Conservation (phyloP, 2,113 vertebrate genomes). For the Pimephales promelas region DNA sequence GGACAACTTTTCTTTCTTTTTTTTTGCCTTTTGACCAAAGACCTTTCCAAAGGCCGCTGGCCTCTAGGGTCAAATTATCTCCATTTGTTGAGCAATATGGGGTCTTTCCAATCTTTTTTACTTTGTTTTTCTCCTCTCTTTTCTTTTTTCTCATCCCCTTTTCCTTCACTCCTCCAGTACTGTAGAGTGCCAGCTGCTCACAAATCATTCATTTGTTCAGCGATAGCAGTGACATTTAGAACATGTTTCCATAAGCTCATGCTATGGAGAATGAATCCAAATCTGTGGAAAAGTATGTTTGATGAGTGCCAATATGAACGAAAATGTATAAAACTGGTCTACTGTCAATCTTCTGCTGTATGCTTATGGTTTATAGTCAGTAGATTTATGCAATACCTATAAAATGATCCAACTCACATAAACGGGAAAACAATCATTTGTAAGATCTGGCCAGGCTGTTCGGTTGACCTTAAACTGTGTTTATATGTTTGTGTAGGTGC, state of each 20-base stretch:
- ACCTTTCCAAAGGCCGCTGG: slow-evolving; percentile 43
- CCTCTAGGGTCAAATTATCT: slow-evolving; percentile 33
- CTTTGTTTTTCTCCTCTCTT: slow-evolving; percentile 38
- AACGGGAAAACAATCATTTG: neutral
- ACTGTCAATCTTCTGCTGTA: neutral
- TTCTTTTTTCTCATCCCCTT: slow-evolving; percentile 15
- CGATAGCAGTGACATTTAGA: slow-evolving; percentile 73
- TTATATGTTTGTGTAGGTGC: slow-evolving; percentile 43
- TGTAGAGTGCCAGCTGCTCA: slow-evolving; percentile 56
- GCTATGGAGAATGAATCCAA: slow-evolving; percentile 64
- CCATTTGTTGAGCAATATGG: slow-evolving; percentile 24
- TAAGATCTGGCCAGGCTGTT: slow-evolving; percentile 12
- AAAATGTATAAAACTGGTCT: neutral
- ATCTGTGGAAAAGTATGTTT: slow-evolving; percentile 51
- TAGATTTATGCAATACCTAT: neutral
- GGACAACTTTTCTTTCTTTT: slow-evolving; percentile 14
- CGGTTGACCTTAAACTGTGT: slow-evolving; percentile 25
- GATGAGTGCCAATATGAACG: neutral
- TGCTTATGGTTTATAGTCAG: neutral
- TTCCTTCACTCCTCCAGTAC: slow-evolving; percentile 37
- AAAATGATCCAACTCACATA: neutral
- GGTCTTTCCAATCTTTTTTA: slow-evolving; percentile 19
- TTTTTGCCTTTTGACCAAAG: slow-evolving; percentile 3
- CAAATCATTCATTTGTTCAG: slow-evolving; percentile 69
- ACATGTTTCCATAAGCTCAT: slow-evolving; percentile 65